A percentile compares a stretch with the other conserved stretches of the same genome.
Evolutionary conservation across 2,888 invertebrate species (phyloP).

Genomic region (Pheosia gnoma): DNA sequence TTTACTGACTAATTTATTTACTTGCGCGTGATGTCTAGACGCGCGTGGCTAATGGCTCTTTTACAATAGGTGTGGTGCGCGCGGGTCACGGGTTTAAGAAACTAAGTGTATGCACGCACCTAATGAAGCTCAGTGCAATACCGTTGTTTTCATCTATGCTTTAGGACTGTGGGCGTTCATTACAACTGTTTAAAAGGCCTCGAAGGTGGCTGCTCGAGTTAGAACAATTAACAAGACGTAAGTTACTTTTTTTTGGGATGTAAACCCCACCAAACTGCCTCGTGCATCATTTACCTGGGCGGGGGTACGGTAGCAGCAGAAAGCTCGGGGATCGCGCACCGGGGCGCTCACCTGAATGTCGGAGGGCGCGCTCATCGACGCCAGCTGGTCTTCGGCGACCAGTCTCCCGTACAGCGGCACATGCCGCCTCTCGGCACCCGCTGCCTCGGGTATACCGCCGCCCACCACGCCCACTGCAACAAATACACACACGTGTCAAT

Average conservation of each 20-base stretch:
- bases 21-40: conserved; percentile 69
- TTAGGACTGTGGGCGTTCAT: background rate
- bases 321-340: conserved; percentile 82
- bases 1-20: conserved; percentile 72
- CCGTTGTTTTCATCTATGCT: background rate
- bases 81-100: conserved; percentile 45
- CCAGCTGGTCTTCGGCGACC: conserved; percentile 94
- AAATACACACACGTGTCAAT: conserved; percentile 32
- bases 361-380: conserved; percentile 85
- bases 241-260: background rate
- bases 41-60: conserved; percentile 60
- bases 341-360: conserved; percentile 86
- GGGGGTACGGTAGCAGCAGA: conserved; percentile 79
- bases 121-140: conserved; percentile 15
- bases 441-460: conserved; percentile 75
- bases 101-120: conserved; percentile 26
- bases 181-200: background rate
- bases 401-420: conserved; percentile 95
- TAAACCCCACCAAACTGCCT: conserved; percentile 70
- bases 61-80: conserved; percentile 58
- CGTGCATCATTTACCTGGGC: conserved; percentile 82
- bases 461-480: conserved; percentile 79
- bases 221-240: background rate
- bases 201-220: background rate
- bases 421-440: conserved; percentile 85